Percentiles rank a stretch among this genome's conserved stretches.
phyloP scores from a whole-genome alignment of 2,888 invertebrate species.

The Sceliomorpha sp. region DNA sequence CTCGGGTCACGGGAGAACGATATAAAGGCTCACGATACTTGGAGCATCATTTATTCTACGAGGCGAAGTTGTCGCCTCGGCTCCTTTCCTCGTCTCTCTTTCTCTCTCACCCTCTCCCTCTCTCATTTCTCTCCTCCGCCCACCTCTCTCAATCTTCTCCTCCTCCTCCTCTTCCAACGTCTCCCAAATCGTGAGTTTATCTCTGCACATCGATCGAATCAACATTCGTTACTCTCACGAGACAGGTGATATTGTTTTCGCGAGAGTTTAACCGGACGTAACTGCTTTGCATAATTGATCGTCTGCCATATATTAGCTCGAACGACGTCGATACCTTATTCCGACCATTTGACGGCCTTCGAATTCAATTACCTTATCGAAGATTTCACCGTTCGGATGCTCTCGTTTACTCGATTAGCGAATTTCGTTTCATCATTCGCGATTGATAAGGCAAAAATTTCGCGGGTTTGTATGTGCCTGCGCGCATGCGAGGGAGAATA shows the following conservation, averaged over 20 bases:
- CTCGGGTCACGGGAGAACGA: conserved; percentile 9
- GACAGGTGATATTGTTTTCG: conserved; percentile 45
- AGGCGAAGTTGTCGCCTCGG: too few species aligned
- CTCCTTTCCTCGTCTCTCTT: too few species aligned
- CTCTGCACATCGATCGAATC: conserved; percentile 15
- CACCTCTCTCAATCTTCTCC: too few species aligned
- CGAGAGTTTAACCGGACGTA: conserved; percentile 25
- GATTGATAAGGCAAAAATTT: too few species aligned
- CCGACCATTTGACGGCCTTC: conserved; percentile 24
- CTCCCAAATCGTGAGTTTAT: background rate
- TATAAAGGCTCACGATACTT: conserved; percentile 16
- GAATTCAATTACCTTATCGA: conserved; percentile 27
- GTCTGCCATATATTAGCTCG: conserved; percentile 18
- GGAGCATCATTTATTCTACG: conserved; percentile 11
- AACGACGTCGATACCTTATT: conserved; percentile 15
- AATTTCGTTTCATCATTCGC: background rate
- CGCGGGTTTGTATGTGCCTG: background rate
- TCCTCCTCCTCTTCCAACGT: too few species aligned
- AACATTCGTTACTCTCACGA: conserved; percentile 19
- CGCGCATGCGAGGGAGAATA: too few species aligned
- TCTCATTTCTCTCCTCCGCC: too few species aligned
- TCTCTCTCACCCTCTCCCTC: too few species aligned
- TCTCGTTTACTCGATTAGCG: conserved; percentile 7
- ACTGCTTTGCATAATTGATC: conserved; percentile 50
- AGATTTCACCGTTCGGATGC: conserved; percentile 13